Evolutionary conservation across 2,797 vertebrate species (phyloP), one percentile per base, ranked within the genome.

Genomic region (Urocyon cinereoargenteus): DNA sequence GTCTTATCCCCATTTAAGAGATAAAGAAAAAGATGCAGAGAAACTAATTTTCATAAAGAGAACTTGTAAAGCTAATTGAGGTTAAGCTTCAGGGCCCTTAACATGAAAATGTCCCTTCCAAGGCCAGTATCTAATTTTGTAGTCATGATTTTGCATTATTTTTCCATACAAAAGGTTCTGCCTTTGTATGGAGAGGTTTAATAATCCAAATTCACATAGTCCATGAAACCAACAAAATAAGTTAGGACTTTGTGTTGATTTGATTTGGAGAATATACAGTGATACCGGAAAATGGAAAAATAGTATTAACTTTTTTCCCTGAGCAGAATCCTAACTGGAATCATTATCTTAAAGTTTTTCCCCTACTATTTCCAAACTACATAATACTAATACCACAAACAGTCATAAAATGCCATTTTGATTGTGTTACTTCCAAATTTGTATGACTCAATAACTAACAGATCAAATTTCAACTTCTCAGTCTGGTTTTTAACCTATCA

Each of bases 391-490:
- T 10, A 61, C 21, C 36, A 70, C 51, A 82, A 86, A 91, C 15
- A 24, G 6, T 82, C 85, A 45, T 34, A 94, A 83, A 90, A 94
- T 40, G 70, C 28, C 24, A 83, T 9, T 86, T 75, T 57, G 34
- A 81, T 51, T 68, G 21, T 26, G 4, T 73, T 77, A 59, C 55
- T 86, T 94, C 49, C 24, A 4, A 86, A 96, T 90, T 45, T 95
- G n/a, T 92, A 90, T 84, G 24, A 66, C 55, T 66, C 73, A 90
- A 55, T 79, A 90, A 51, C 36, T 66, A 79, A 89, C 19, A 91
- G 78, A 88, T 81, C 21, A 82, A 92, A 93, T 87, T 93, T 92
- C 49, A 86, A 87, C 53, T 83, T 94, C 49, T 95, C 70, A 49
- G 5, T 88, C 51, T 90, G 61, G 53, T 45, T 94, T 79, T 93